Evolutionary conservation across 2,113 vertebrate species (phyloP), one percentile per base, ranked within the genome.

Genomic region (Ceyx melanurus): DNA sequence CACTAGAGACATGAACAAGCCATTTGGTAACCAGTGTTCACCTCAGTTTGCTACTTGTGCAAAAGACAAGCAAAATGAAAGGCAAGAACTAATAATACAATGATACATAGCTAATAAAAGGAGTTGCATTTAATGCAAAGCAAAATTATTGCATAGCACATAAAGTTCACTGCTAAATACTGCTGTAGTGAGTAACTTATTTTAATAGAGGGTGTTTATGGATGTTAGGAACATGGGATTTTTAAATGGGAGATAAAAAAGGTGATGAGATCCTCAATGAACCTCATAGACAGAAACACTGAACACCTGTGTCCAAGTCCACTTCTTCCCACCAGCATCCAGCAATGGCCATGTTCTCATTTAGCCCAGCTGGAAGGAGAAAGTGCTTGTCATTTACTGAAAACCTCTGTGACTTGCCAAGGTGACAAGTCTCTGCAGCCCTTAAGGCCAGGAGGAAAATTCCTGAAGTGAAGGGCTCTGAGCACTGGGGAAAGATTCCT

Each of bases 201-300:
- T 77, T 53, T 64, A 60, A n/a, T 26, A 23, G 7, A 26, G 20
- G 0, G 7, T 1, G 2, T 3, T 25, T 66, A 67, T 2, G 4
- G 12, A 40, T 13, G 14, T 60, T 35, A 37, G 11, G 31, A 56
- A 28, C 11, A 37, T 11, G 5, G 9, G 10, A 62, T 71, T 82
- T 75, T 79, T 18, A 79, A 81, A n/a, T 33, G 8, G 7, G 11
- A 67, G 86, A 46, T 70, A 15, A 46, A 33, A 86, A 65, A 50
- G 20, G 50, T 29, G 11, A 22, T 0, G 1, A 79, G 22, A 13
- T 70, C 26, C 8, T 86, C 26, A 54, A 62, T 29, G 6, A 66
- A 8, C 8, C 12, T 83, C 43, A 20, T 15, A 58, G 48, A 10
- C 22, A 71, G 46, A 53, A 33, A 11, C 31, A 61, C 5, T 37